Conservation (phyloP, 2,888 invertebrate genomes). For the Pristionchus arcanus region DNA sequence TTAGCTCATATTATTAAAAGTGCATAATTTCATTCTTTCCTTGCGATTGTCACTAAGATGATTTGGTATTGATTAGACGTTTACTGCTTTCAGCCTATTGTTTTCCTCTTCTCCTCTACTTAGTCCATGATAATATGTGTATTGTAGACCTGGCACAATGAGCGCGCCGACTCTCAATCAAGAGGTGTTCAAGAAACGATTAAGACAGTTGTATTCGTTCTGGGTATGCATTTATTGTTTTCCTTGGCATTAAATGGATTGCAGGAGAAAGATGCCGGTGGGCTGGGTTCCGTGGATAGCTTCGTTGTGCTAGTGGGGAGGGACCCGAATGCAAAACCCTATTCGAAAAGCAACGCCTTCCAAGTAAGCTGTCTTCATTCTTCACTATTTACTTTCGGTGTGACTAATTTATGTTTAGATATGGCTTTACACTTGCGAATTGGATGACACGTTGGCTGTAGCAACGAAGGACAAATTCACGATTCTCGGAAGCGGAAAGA, state of each 20-base stretch:
- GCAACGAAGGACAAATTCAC: constrained; percentile 84
- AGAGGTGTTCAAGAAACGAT: constrained; percentile 24
- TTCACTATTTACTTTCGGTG: neutral
- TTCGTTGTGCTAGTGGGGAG: constrained; percentile 93
- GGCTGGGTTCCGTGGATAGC: constrained; percentile 88
- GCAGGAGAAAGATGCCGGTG: constrained; percentile 77
- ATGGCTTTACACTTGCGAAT: constrained; percentile 97
- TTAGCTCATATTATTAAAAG: neutral
- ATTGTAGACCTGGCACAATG: neutral
- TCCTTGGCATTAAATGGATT: neutral
- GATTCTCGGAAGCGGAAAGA: constrained; percentile 96
- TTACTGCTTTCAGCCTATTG: too few relatives aligned
- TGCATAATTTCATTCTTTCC: neutral
- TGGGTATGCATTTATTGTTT: neutral
- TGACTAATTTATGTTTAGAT: constrained; percentile 83
- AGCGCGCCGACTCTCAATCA: constrained; percentile 29
- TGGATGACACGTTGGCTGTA: constrained; percentile 95
- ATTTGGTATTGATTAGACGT: too few relatives aligned
- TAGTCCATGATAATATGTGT: neutral
- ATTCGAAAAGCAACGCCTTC: constrained; percentile 95
- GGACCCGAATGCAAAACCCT: constrained; percentile 95
- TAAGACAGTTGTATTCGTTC: constrained; percentile 23
- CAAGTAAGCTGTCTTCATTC: constrained; percentile 84
- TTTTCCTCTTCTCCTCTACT: neutral
- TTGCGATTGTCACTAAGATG: neutral